Base-by-base conservation (phyloP, 2,113 vertebrate genomes). In the Brachirus orientalis region DNA sequence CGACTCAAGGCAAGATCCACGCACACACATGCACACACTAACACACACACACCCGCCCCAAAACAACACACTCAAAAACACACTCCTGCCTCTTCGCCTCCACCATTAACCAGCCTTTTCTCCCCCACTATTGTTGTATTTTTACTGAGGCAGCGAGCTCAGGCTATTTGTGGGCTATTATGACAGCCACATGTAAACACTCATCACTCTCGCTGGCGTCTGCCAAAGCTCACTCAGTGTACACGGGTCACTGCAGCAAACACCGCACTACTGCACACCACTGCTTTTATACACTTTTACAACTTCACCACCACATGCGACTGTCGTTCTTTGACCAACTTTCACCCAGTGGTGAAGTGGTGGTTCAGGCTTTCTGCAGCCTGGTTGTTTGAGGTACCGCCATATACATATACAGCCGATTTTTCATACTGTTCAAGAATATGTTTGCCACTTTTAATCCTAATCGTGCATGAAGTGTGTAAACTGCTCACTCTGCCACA, bases 151-250 rank as follows among this genome's bases (percentile, higher is more conserved):
- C 63, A 40, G 68, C 37, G 73, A 68, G 61, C 64, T 17, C 2
- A 13, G 69, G 85, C 79, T 91, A 89, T 91, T 91, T 89, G 72
- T 77, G 82, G 85, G 41, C 81, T 84, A 69, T 89, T 88, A 82
- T 91, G 90, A 90, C 86, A 84, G 85, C 85, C 80, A n/a, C 78
- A 79, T 86, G 81, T 91, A 90, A 90, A 91, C 88, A 88, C 85
- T 72, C 75, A 37, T 85, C 72, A 33, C 84, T 81, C 73, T 75
- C 63, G 17, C 68, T 67, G 75, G 78, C 59, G 60, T 63, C 72
- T 79, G 82, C 82, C 82, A 79, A 66, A 82, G 77, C 74, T 68
- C 14, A 53, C 62, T 12, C 75, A 74, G 79, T n/a, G 62, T 50
- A 47, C 10, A 57, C 67, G 41, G 69, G 74, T 61, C 75, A 43